phyloP scores from a whole-genome alignment of 2,888 invertebrate species.

The Calliopum simillimum region DNA sequence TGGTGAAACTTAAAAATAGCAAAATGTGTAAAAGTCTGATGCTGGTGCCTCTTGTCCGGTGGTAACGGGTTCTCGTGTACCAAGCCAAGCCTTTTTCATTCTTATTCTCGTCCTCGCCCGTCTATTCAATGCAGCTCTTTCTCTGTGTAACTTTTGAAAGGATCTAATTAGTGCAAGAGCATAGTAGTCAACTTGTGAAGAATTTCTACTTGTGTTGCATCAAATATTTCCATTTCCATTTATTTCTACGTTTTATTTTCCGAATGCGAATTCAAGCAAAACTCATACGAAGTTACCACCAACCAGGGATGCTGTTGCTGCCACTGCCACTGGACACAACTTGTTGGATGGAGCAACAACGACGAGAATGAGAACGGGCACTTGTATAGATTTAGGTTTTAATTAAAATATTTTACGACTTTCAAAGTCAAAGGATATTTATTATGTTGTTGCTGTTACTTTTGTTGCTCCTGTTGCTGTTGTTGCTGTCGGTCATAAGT shows the following conservation, averaged over 20 bases:
- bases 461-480: too few species aligned
- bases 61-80: background rate
- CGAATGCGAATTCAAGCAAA: too few species aligned
- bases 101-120: background rate
- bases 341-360: background rate
- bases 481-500: too few species aligned
- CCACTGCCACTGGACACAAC: too few species aligned
- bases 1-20: slow-evolving; percentile 12
- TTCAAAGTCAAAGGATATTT: slow-evolving; percentile 16
- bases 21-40: slow-evolving; percentile 8
- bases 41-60: background rate
- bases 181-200: slow-evolving; percentile 25
- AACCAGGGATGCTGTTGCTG: too few species aligned
- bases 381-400: slow-evolving; percentile 25
- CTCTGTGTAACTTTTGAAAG: slow-evolving; percentile 27
- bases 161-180: slow-evolving; percentile 31
- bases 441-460: too few species aligned
- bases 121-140: slow-evolving; percentile 15
- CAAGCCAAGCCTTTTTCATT: background rate
- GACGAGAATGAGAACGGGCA: background rate
- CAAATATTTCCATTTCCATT: slow-evolving; percentile 23
- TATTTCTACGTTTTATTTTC: background rate
- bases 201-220: slow-evolving; percentile 14
- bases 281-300: too few species aligned
- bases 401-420: slow-evolving; percentile 24